Conservation (phyloP, 2,113 vertebrate genomes). For the Oryzias melastigma region DNA sequence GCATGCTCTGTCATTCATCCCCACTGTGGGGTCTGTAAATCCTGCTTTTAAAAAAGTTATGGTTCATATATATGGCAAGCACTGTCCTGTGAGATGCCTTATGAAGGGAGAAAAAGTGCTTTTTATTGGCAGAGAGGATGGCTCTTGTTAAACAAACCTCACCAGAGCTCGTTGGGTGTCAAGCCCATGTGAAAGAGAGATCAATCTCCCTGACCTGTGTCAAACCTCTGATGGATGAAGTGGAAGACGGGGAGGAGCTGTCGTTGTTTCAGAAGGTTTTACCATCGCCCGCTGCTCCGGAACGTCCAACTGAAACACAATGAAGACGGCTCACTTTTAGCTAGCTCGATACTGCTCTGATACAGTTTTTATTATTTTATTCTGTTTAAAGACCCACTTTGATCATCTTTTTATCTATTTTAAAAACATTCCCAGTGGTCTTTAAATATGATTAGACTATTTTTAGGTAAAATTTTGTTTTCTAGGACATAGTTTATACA, state of each 20-base stretch:
- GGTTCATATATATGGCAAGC: slow-evolving; percentile 56
- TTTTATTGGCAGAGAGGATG: slow-evolving; percentile 69
- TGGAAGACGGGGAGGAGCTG: slow-evolving; percentile 32
- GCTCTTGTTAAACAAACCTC: slow-evolving; percentile 69
- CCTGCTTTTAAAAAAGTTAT: slow-evolving; percentile 63
- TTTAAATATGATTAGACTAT: no score
- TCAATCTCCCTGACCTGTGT: slow-evolving; percentile 60
- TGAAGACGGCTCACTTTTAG: background rate
- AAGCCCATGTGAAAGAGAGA: slow-evolving; percentile 47
- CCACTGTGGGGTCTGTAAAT: slow-evolving; percentile 73
- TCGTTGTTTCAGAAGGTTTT: slow-evolving; percentile 42
- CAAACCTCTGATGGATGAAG: slow-evolving; percentile 53
- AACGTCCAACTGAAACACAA: slow-evolving; percentile 1
- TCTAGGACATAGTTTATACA: no score
- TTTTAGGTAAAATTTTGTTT: no score
- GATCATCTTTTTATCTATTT: no score
- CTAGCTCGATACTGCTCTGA: background rate
- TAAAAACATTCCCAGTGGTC: no score
- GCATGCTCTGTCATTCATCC: slow-evolving; percentile 58
- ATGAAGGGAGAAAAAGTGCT: slow-evolving; percentile 25
- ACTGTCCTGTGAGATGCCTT: slow-evolving; percentile 43
- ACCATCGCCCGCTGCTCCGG: slow-evolving; percentile 13
- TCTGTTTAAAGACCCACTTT: no score
- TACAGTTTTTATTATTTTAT: no score
- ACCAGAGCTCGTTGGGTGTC: slow-evolving; percentile 47